Conservation (phyloP, 2,888 invertebrate species). For the Morpho helenor region DNA sequence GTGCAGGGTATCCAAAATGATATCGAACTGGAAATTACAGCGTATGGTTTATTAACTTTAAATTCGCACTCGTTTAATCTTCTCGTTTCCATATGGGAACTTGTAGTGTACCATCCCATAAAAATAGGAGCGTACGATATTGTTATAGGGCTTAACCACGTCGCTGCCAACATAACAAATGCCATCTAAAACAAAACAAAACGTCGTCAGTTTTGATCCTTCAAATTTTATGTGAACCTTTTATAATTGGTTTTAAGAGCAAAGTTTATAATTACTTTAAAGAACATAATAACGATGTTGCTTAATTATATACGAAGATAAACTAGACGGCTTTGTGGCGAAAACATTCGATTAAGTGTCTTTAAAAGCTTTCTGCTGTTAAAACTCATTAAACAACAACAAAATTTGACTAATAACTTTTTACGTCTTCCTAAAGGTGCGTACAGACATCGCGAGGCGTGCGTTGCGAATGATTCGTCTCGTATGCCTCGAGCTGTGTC, state of each 20-base stretch:
- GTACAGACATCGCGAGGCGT: no score
- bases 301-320: neutral
- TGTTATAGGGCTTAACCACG: slow-evolving; percentile 93
- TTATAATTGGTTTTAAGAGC: no score
- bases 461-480: no score
- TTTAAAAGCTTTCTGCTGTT: slow-evolving; percentile 27
- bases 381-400: slow-evolving; percentile 18
- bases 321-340: slow-evolving; percentile 3
- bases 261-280: neutral
- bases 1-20: slow-evolving; percentile 97
- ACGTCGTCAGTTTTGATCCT: neutral
- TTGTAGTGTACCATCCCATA: slow-evolving; percentile 96
- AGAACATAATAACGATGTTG: slow-evolving; percentile 1
- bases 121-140: slow-evolving; percentile 97
- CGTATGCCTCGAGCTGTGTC: no score
- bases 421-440: slow-evolving; percentile 90
- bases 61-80: slow-evolving; percentile 84
- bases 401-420: slow-evolving; percentile 47
- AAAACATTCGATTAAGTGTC: slow-evolving; percentile 22
- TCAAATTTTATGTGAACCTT: no score
- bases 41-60: slow-evolving; percentile 91
- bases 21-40: slow-evolving; percentile 93
- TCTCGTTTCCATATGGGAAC: slow-evolving; percentile 81
- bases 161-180: slow-evolving; percentile 68
- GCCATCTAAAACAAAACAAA: slow-evolving; percentile 56